Conservation (phyloP, 2,888 invertebrate genomes). For the Agrochola macilenta region DNA sequence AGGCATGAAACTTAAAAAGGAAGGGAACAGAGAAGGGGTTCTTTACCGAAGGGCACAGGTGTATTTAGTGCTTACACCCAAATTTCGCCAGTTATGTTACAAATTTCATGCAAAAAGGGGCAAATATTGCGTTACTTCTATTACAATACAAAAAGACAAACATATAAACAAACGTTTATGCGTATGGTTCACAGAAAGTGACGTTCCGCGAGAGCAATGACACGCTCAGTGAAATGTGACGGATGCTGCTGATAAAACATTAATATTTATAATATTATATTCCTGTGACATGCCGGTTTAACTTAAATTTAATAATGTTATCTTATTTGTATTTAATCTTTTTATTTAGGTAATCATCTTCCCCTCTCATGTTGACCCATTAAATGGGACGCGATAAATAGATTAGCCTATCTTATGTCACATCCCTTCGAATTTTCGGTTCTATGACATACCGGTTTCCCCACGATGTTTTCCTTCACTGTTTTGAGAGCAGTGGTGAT, state of each 20-base stretch:
- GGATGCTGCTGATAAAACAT: conserved; percentile 60
- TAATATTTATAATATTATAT: conserved; percentile 40
- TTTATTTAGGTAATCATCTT: conserved; percentile 25
- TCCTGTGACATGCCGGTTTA: conserved; percentile 16
- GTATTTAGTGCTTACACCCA: neutral
- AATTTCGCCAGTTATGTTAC: neutral
- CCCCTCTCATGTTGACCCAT: conserved; percentile 3
- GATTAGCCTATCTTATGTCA: neutral
- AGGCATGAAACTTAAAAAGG: neutral
- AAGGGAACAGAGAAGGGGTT: neutral
- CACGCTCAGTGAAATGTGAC: conserved; percentile 62
- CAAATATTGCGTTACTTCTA: neutral
- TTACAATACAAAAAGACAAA: neutral
- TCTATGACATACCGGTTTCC: no score
- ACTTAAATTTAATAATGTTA: conserved; percentile 14
- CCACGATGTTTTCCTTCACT: no score
- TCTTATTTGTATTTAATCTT: conserved; percentile 18
- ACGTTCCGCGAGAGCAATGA: conserved; percentile 59
- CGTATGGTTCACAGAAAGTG: conserved; percentile 36
- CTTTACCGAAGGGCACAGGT: neutral
- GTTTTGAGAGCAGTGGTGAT: no score
- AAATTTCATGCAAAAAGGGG: neutral
- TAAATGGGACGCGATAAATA: neutral
- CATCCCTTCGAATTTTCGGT: no score
- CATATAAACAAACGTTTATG: neutral